Conservation (phyloP, 2,888 invertebrate genomes). For the Fissipunctia ypsillon region DNA sequence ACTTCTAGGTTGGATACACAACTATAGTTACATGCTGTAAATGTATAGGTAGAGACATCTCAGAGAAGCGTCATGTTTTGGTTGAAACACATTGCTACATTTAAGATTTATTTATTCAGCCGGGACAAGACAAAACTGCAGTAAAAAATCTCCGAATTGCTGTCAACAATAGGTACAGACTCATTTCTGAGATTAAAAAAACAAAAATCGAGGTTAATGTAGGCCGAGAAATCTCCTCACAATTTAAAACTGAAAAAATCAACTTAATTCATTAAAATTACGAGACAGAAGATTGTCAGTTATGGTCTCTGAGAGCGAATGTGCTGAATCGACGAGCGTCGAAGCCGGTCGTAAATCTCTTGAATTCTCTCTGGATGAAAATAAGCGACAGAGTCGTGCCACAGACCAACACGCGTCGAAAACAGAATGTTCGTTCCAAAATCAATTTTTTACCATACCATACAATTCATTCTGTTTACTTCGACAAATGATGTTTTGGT, state of each 20-base stretch:
- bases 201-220: slow-evolving; percentile 60
- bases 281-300: slow-evolving; percentile 86
- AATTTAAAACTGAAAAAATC: slow-evolving; percentile 73
- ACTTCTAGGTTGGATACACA: slow-evolving; percentile 65
- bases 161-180: slow-evolving; percentile 63
- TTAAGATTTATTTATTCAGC: slow-evolving; percentile 60
- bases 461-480: slow-evolving; percentile 17
- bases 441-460: slow-evolving; percentile 15
- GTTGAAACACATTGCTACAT: slow-evolving; percentile 41
- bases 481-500: slow-evolving; percentile 13
- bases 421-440: slow-evolving; percentile 54
- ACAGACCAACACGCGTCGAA: slow-evolving; percentile 55
- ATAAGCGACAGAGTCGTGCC: slow-evolving; percentile 80
- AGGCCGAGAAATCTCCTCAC: slow-evolving; percentile 46
- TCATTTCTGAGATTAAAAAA: slow-evolving; percentile 49
- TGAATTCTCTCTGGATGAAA: slow-evolving; percentile 84
- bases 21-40: slow-evolving; percentile 27
- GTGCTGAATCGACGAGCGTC: slow-evolving; percentile 86
- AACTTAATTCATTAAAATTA: slow-evolving; percentile 84
- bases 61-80: slow-evolving; percentile 45
- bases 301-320: slow-evolving; percentile 83
- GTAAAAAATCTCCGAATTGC: slow-evolving; percentile 60
- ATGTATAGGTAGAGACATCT: slow-evolving; percentile 15
- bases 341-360: slow-evolving; percentile 87
- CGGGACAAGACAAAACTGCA: slow-evolving; percentile 47